phyloP scores from a whole-genome alignment of 2,888 invertebrate genomes.

The Leucozona laternaria region DNA sequence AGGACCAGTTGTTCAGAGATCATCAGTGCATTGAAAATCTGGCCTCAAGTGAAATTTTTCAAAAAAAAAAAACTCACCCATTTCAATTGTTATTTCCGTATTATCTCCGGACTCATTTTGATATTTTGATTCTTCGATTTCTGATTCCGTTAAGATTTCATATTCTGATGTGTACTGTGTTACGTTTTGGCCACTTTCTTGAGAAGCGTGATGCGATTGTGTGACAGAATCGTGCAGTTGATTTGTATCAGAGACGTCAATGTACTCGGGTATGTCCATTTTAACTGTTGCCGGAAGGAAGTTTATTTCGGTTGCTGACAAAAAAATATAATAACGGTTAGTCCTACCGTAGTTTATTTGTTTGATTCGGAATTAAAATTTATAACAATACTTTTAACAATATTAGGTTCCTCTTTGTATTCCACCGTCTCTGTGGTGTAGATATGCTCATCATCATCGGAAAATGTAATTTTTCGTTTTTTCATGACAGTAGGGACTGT shows the following conservation, averaged over 20 bases:
- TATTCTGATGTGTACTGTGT: constrained; percentile 83
- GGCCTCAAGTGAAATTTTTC: not conserved
- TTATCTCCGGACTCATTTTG: constrained; percentile 80
- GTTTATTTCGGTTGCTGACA: constrained; percentile 83
- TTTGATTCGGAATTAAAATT: not conserved
- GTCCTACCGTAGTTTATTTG: not conserved
- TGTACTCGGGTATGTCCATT: constrained; percentile 86
- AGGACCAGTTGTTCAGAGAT: not conserved
- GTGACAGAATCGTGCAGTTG: constrained; percentile 79
- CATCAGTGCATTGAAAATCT: not conserved
- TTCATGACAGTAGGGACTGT: constrained; percentile 76
- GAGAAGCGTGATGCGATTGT: constrained; percentile 80
- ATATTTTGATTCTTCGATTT: constrained; percentile 82
- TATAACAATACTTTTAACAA: constrained; percentile 80
- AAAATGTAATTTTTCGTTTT: constrained; percentile 83
- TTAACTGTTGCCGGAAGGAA: constrained; percentile 84
- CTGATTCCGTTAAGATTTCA: constrained; percentile 83
- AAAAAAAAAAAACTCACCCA: constrained; percentile 77
- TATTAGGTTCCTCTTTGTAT: constrained; percentile 81
- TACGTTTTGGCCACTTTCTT: constrained; percentile 81
- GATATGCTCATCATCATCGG: constrained; percentile 83
- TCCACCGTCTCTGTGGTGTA: constrained; percentile 83
- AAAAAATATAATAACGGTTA: not conserved
- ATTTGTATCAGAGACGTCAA: constrained; percentile 83
- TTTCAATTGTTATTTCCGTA: constrained; percentile 82